Conservation (phyloP, 1,140 invertebrate genomes). For the Solenopsis invicta region DNA sequence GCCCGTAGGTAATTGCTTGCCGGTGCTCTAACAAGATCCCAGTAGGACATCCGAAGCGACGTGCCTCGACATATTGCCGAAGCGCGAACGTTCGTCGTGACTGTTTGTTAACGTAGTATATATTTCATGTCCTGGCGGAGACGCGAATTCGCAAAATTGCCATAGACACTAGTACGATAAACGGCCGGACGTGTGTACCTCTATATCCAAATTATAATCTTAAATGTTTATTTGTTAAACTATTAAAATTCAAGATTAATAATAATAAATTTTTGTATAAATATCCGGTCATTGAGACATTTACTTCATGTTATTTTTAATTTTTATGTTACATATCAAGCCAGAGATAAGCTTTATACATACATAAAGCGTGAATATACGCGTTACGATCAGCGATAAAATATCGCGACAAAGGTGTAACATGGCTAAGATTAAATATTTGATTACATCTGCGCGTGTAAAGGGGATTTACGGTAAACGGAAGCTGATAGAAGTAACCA, state of each 20-base stretch:
- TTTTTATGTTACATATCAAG: neutral
- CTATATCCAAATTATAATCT: no score
- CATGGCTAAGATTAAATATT: neutral
- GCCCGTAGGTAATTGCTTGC: slow-evolving; percentile 25
- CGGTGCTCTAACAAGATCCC: slow-evolving; percentile 23
- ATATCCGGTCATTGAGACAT: no score
- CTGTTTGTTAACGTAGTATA: slow-evolving; percentile 14
- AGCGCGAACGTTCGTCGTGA: neutral
- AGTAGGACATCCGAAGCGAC: slow-evolving; percentile 16
- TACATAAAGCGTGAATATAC: neutral
- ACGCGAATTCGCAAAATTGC: slow-evolving; percentile 9
- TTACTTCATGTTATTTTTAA: neutral
- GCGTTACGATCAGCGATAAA: neutral
- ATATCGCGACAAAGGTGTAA: neutral
- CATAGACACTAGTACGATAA: neutral
- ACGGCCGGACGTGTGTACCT: no score
- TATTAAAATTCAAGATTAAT: no score
- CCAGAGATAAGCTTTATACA: neutral
- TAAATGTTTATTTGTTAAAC: no score
- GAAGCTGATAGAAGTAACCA: neutral
- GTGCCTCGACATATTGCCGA: slow-evolving; percentile 33
- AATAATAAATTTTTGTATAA: no score
- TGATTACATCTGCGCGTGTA: neutral
- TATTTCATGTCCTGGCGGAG: neutral
- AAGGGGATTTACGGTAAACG: neutral